These are phyloP conservation scores for Semicossyphus pulcher DNA, from an alignment of 2,113 vertebrate species.

Conservation along the genomic window DNA sequence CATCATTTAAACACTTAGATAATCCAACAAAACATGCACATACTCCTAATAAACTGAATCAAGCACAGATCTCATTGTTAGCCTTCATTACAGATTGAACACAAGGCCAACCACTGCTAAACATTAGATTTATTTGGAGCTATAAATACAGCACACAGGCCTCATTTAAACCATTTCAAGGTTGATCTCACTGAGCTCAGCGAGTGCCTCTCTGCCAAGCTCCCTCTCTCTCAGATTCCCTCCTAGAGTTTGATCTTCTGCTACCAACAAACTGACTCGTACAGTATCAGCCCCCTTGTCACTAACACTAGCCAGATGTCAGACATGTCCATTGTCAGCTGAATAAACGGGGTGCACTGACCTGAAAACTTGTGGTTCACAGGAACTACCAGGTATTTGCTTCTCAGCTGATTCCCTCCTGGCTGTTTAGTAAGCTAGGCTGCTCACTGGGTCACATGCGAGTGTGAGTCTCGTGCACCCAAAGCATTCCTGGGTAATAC, in stretches of 20 bases:
- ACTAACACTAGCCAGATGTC: conserved; percentile 29
- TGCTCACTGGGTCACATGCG: conserved; percentile 67
- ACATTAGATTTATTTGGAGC: conserved; percentile 4
- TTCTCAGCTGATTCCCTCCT: conserved; percentile 75
- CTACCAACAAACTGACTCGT: background rate
- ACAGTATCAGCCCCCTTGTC: conserved; percentile 13
- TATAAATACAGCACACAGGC: background rate
- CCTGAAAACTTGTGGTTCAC: conserved; percentile 59
- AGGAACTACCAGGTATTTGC: conserved; percentile 55
- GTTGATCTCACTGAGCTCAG: conserved; percentile 17
- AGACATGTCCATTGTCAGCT: conserved; percentile 25
- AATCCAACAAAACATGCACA: background rate
- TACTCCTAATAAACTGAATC: background rate
- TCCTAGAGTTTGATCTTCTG: background rate
- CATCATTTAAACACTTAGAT: background rate
- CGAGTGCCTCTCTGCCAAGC: background rate
- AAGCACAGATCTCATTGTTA: background rate
- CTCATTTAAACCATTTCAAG: background rate
- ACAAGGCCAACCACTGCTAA: background rate
- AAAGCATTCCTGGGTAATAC: conserved; percentile 57
- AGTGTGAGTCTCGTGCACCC: conserved; percentile 55
- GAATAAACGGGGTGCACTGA: conserved; percentile 53
- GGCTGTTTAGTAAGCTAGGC: conserved; percentile 49
- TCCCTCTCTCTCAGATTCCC: background rate
- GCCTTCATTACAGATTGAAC: conserved; percentile 12